Conservation (phyloP, 2,888 invertebrate genomes). For the Zygothrica quintamaculata region DNA sequence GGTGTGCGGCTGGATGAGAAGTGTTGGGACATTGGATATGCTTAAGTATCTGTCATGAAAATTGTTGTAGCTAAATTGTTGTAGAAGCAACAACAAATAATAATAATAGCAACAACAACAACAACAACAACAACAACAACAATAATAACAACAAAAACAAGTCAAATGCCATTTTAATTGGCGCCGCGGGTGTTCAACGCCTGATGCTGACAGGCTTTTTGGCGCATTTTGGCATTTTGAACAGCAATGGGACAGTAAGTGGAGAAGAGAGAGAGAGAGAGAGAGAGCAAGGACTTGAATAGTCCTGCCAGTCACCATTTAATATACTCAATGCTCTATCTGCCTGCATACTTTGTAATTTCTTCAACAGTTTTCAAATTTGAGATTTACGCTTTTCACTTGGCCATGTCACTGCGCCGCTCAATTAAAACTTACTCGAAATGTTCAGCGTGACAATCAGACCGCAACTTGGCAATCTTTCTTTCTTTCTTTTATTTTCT, state of each 20-base stretch:
- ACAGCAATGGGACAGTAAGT: no score
- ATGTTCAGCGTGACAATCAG: conserved; percentile 22
- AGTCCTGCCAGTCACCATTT: not conserved
- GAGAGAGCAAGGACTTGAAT: no score
- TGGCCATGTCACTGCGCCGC: conserved; percentile 64
- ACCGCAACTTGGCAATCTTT: conserved; percentile 45
- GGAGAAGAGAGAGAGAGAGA: no score
- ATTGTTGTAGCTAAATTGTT: conserved; percentile 1
- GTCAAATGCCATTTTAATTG: conserved; percentile 73
- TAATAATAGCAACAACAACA: conserved; percentile 33
- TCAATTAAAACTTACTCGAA: conserved; percentile 65
- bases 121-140: conserved; percentile 16
- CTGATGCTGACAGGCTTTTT: conserved; percentile 41
- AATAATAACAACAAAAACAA: conserved; percentile 38
- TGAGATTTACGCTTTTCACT: conserved; percentile 4
- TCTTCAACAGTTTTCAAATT: not conserved
- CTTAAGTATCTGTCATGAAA: conserved; percentile 22
- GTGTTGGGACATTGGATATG: conserved; percentile 40
- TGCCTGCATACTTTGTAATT: not conserved
- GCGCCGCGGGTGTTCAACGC: conserved; percentile 50
- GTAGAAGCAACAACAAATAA: conserved; percentile 18
- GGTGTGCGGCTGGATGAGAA: conserved; percentile 58
- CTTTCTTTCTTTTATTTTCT: no score
- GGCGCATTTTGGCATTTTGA: not conserved
- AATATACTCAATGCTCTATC: not conserved